phyloP scores from a whole-genome alignment of 2,113 vertebrate genomes.

The Pollimyrus isidori region DNA sequence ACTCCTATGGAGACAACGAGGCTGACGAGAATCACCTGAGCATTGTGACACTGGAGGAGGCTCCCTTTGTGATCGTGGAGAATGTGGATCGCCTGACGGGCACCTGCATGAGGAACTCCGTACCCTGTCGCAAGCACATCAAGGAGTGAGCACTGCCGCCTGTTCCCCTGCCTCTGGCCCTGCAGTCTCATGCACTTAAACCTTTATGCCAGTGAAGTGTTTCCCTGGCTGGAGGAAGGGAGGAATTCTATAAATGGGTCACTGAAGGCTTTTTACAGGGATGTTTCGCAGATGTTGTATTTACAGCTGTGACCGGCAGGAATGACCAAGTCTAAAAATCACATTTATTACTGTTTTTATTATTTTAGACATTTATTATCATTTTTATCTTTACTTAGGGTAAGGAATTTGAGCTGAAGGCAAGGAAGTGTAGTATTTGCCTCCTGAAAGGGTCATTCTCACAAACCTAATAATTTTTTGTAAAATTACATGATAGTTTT shows the following conservation, averaged over 20 bases:
- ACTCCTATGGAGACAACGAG: constrained; percentile 81
- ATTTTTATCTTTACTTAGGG: neutral
- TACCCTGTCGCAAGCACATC: constrained; percentile 87
- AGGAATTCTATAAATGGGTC: neutral
- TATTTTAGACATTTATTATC: neutral
- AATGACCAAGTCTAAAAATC: neutral
- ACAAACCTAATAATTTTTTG: neutral
- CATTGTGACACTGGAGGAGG: constrained; percentile 94
- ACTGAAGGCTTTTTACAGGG: neutral
- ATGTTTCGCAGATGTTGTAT: neutral
- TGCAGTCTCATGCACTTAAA: neutral
- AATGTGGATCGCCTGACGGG: constrained; percentile 91
- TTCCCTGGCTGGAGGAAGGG: neutral
- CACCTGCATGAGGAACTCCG: constrained; percentile 89
- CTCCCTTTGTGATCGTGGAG: constrained; percentile 92
- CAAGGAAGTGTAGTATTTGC: neutral
- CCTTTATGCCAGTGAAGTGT: neutral
- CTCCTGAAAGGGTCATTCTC: neutral
- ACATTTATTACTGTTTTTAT: neutral
- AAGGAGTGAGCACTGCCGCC: constrained; percentile 70
- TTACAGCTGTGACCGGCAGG: neutral
- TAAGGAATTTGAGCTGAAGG: neutral
- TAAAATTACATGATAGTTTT: neutral
- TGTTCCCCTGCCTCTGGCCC: neutral
- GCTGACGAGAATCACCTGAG: constrained; percentile 91